Evolutionary conservation across 2,113 vertebrate genomes (phyloP).

Genomic region (Sitta europaea): DNA sequence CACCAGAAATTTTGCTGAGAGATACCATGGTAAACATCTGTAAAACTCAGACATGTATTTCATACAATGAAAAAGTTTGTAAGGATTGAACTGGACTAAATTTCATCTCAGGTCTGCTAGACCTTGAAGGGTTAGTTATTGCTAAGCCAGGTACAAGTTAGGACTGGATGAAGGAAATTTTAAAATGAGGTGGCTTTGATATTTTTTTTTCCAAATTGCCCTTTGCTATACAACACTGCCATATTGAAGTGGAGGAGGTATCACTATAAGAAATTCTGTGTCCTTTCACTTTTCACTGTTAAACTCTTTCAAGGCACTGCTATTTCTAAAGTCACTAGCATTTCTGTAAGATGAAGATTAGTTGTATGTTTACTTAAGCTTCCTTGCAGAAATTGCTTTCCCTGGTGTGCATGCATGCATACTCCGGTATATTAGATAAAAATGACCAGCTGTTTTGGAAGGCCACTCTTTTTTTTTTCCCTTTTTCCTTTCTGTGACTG

Average conservation of each 20-base stretch:
- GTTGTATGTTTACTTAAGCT: not conserved
- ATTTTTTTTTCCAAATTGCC: not conserved
- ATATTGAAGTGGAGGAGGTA: not conserved
- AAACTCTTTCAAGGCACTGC: not conserved
- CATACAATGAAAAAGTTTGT: not conserved
- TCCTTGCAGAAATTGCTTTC: not conserved
- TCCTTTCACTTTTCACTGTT: not conserved
- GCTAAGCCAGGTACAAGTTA: not conserved
- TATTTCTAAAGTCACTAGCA: not conserved
- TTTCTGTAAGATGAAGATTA: not conserved
- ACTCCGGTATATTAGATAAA: not conserved
- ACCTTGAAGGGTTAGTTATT: not conserved
- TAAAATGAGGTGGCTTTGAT: not conserved
- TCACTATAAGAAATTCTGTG: not conserved
- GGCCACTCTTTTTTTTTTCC: not conserved
- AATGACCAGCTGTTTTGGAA: not conserved
- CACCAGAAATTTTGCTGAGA: not conserved
- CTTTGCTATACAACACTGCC: not conserved
- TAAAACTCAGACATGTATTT: not conserved
- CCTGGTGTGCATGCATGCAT: not conserved
- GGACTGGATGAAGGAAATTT: not conserved
- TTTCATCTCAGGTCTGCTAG: not conserved
- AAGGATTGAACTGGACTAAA: not conserved
- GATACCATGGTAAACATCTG: not conserved
- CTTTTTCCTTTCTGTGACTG: not conserved